Conservation (phyloP, 2,888 invertebrate species). For the Copidosoma aretas region DNA sequence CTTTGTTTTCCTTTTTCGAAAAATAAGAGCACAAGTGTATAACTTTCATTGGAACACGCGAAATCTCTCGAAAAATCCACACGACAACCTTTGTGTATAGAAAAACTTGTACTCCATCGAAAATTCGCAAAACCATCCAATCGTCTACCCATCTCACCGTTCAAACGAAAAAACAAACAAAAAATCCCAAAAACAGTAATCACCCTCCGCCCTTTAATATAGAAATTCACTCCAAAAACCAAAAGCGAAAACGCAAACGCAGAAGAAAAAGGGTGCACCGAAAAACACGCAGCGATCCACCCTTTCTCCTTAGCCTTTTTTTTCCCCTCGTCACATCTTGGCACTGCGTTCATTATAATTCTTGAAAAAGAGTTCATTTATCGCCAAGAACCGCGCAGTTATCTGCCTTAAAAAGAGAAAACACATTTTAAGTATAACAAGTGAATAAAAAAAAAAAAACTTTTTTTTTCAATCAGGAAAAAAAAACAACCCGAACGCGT, state of each 20-base stretch:
- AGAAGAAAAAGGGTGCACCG: not conserved
- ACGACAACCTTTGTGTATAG: not conserved
- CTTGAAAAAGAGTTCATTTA: not conserved
- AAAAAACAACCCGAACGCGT: no score
- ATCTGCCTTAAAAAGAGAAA: not conserved
- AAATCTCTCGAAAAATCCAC: not conserved
- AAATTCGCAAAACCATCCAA: not conserved
- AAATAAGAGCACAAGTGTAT: not conserved
- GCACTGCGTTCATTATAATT: constrained; percentile 12
- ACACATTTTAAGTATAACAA: no score
- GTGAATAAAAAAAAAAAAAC: no score
- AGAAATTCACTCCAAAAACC: constrained; percentile 32
- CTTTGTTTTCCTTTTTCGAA: not conserved
- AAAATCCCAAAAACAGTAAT: not conserved
- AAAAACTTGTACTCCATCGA: not conserved
- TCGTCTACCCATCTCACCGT: constrained; percentile 2
- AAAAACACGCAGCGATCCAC: not conserved
- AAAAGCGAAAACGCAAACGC: not conserved
- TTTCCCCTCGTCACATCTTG: constrained; percentile 12
- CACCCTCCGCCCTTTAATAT: not conserved
- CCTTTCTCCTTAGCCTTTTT: constrained; percentile 9
- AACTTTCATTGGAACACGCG: not conserved
- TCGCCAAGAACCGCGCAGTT: not conserved
- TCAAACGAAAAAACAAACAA: not conserved
- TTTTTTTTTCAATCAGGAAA: no score